Evolutionary conservation across 2,113 vertebrate genomes (phyloP).

Genomic region (Psammodynastes pulverulentus): DNA sequence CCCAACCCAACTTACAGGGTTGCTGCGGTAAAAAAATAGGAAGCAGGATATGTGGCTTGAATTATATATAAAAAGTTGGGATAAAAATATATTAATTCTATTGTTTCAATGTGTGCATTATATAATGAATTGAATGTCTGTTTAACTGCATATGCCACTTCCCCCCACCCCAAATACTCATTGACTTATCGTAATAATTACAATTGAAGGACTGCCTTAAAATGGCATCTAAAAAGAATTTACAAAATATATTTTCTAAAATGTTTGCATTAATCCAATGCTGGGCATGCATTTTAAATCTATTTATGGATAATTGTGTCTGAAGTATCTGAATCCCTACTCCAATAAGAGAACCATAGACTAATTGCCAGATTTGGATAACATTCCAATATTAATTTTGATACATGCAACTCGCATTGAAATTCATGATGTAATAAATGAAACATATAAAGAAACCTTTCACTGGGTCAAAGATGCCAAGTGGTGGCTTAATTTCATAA

Average conservation of each 20-base stretch:
- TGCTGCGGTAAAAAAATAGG: not conserved
- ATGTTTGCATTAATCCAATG: not conserved
- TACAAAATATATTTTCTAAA: not conserved
- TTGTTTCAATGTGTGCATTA: not conserved
- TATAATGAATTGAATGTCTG: not conserved
- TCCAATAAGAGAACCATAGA: not conserved
- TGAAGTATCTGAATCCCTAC: not conserved
- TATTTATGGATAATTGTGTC: not conserved
- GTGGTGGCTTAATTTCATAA: slow-evolving; percentile 50
- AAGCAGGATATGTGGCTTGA: not conserved
- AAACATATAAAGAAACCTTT: not conserved
- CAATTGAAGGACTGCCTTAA: not conserved
- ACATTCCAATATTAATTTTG: not conserved
- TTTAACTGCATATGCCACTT: not conserved
- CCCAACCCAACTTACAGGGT: not conserved
- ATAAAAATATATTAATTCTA: not conserved
- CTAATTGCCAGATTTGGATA: not conserved
- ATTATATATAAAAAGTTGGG: not conserved
- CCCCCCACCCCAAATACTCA: not conserved
- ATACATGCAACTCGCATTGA: not conserved
- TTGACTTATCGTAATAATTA: not conserved
- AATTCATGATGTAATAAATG: not conserved
- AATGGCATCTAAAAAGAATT: not conserved
- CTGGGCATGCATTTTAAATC: not conserved
- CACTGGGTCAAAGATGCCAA: slow-evolving; percentile 47